These are phyloP conservation scores for Nesogale talazaci DNA, from an alignment of 2,113 vertebrate genomes.

Conservation along the genomic window DNA sequence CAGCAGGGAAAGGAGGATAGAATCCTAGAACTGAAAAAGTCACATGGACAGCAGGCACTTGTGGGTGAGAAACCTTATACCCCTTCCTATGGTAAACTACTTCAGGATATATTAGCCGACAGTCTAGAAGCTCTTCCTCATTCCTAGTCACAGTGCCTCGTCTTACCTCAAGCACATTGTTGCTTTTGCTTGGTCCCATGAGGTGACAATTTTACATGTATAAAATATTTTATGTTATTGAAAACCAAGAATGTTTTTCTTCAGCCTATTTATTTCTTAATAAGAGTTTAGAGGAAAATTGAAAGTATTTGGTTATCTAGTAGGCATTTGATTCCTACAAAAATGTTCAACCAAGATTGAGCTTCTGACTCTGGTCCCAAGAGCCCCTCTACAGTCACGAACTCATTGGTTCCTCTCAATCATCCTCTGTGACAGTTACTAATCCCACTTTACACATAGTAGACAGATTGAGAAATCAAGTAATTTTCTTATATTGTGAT, in stretches of 20 bases:
- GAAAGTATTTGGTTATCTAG: not conserved
- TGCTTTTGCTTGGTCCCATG: not conserved
- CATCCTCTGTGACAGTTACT: not conserved
- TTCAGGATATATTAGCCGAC: not conserved
- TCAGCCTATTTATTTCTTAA: not conserved
- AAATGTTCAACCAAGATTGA: not conserved
- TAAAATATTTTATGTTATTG: not conserved
- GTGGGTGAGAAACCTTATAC: not conserved
- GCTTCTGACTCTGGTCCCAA: not conserved
- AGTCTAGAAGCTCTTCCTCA: not conserved
- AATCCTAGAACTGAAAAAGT: not conserved
- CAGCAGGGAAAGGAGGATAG: not conserved
- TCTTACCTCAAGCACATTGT: not conserved
- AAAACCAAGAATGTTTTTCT: not conserved
- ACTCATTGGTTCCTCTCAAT: not conserved
- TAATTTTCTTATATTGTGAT: not conserved
- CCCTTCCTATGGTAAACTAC: not conserved
- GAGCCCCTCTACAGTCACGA: not conserved
- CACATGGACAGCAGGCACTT: not conserved
- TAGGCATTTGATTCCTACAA: not conserved
- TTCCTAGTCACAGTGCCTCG: not conserved
- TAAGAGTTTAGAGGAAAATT: slow-evolving; percentile 5
- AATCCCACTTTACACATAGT: not conserved
- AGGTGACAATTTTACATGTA: not conserved
- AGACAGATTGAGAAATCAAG: not conserved